Conservation (phyloP, 1,140 invertebrate species). For the Euura lappo region DNA sequence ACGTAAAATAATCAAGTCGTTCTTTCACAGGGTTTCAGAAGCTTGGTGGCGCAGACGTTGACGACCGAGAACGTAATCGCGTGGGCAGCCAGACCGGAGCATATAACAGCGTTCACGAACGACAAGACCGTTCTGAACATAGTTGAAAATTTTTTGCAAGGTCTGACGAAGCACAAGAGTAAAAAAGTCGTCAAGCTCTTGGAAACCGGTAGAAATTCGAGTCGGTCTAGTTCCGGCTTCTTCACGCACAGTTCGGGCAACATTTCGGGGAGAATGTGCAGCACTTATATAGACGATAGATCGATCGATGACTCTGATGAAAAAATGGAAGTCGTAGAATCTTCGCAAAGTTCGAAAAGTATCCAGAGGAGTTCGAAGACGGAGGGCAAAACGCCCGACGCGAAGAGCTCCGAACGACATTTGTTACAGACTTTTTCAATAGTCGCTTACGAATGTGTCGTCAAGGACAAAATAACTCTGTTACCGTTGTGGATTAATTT, state of each 20-base stretch:
- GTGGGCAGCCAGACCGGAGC: slow-evolving; percentile 67
- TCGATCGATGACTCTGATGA: slow-evolving; percentile 31
- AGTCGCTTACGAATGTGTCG: slow-evolving; percentile 85
- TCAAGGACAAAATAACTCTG: slow-evolving; percentile 83
- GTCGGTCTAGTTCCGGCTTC: slow-evolving; percentile 25
- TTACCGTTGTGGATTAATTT: slow-evolving; percentile 77
- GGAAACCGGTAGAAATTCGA: slow-evolving; percentile 16
- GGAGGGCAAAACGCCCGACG: slow-evolving; percentile 33
- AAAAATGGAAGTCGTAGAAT: slow-evolving; percentile 47
- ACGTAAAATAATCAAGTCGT: slow-evolving; percentile 19
- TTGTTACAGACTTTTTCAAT: slow-evolving; percentile 75
- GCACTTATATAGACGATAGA: slow-evolving; percentile 19
- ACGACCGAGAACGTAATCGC: slow-evolving; percentile 78
- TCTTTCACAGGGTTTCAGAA: slow-evolving; percentile 71
- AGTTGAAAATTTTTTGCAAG: slow-evolving; percentile 68
- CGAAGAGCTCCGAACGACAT: slow-evolving; percentile 63
- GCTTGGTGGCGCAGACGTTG: slow-evolving; percentile 81
- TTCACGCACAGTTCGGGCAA: slow-evolving; percentile 16
- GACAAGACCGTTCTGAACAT: slow-evolving; percentile 71
- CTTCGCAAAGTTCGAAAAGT: slow-evolving; percentile 15
- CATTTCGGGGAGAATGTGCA: background rate
- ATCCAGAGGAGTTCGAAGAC: slow-evolving; percentile 17
- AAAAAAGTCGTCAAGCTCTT: slow-evolving; percentile 42
- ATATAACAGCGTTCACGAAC: slow-evolving; percentile 72
- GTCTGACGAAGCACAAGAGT: slow-evolving; percentile 25